Evolutionary conservation across 92 coral and sea anemone genomes (phyloP).

Genomic region (Hydrozoanthus gracilis): DNA sequence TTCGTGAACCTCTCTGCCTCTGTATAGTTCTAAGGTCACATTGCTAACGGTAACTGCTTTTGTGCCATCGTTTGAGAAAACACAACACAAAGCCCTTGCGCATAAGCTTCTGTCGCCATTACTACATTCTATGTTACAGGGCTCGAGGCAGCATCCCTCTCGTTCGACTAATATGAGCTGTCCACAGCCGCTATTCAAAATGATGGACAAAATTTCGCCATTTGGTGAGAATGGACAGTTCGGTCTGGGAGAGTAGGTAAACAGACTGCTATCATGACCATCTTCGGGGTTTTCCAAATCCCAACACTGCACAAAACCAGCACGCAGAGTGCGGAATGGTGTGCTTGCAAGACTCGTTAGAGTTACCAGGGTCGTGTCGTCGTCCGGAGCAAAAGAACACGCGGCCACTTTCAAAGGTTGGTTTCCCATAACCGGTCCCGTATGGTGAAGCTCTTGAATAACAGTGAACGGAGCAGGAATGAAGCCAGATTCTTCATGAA

Average conservation of each 20-base stretch:
- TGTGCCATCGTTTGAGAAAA: conserved; percentile 79
- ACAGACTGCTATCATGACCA: conserved; percentile 77
- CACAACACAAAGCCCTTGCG: conserved; percentile 82
- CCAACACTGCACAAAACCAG: conserved; percentile 91
- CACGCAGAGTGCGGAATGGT: conserved; percentile 64
- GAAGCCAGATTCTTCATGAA: conserved; percentile 48
- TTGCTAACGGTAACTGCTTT: conserved; percentile 80
- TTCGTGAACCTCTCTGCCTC: conserved; percentile 70
- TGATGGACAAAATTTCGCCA: conserved; percentile 75
- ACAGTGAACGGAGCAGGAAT: conserved; percentile 69
- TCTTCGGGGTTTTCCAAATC: conserved; percentile 60
- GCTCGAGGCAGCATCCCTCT: conserved; percentile 62
- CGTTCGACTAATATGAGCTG: conserved; percentile 74
- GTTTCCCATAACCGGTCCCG: conserved; percentile 66
- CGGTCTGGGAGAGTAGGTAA: conserved; percentile 90
- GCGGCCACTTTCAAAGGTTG: conserved; percentile 74
- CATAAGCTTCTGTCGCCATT: conserved; percentile 71
- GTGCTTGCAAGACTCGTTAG: conserved; percentile 66
- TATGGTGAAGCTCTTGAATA: conserved; percentile 66
- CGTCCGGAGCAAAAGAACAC: conserved; percentile 74
- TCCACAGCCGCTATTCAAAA: conserved; percentile 83
- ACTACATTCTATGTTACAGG: conserved; percentile 78
- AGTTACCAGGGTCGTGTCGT: conserved; percentile 72
- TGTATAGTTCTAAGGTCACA: conserved; percentile 63
- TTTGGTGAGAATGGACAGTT: conserved; percentile 78